A percentile compares a stretch with the other conserved stretches of the same genome.
These are phyloP conservation scores for Syrmaticus mikado DNA, from an alignment of 2,113 vertebrate species.

Conservation along the genomic window DNA sequence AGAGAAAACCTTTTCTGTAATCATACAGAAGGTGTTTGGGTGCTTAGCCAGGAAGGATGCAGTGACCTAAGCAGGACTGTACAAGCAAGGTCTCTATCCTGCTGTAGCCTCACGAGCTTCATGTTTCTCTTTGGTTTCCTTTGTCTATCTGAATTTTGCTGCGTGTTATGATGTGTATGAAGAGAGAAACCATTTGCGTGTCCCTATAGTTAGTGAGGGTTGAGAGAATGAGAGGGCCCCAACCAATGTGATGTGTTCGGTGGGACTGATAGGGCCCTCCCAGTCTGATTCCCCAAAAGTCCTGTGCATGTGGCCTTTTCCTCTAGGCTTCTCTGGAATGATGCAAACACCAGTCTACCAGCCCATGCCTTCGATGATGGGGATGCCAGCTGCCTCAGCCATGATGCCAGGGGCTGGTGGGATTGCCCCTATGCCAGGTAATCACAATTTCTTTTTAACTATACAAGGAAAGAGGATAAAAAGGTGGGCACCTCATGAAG, in stretches of 20 bases:
- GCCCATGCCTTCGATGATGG: slow-evolving; percentile 78
- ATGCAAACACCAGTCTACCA: slow-evolving; percentile 82
- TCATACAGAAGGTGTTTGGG: neutral
- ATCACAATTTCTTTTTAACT: neutral
- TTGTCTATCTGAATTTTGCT: neutral
- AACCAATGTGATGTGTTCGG: neutral
- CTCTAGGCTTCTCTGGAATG: slow-evolving; percentile 79
- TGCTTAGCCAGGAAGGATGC: neutral
- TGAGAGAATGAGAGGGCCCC: neutral
- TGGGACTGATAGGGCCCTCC: neutral
- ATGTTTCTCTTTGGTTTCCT: neutral
- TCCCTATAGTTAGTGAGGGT: neutral
- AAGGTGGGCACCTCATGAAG: neutral
- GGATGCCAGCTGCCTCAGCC: slow-evolving; percentile 78
- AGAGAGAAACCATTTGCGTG: neutral
- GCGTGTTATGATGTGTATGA: neutral
- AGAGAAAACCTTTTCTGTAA: neutral
- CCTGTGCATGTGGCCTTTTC: neutral
- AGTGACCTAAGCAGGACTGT: neutral
- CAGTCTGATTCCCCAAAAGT: neutral
- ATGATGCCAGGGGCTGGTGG: slow-evolving; percentile 61
- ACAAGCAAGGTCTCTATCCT: neutral
- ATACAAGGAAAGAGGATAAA: neutral
- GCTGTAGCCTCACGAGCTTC: neutral
- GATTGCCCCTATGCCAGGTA: slow-evolving; percentile 76